Evolutionary conservation across 2,797 vertebrate genomes (phyloP).

Genomic region (Hippocampus kuda): DNA sequence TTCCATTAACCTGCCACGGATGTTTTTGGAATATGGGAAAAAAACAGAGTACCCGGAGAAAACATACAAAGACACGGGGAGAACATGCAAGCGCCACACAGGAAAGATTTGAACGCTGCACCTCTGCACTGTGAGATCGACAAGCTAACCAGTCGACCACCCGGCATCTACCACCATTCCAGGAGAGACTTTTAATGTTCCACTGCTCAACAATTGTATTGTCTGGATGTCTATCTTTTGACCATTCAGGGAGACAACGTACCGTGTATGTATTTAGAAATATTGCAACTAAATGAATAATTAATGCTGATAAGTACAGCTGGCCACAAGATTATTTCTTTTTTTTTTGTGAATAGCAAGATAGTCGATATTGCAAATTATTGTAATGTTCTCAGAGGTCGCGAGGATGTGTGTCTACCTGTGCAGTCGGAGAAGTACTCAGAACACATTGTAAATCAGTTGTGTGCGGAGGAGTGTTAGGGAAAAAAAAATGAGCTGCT

Average conservation of each 20-base stretch:
- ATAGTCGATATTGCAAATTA: background rate
- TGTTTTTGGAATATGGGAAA: too few species aligned
- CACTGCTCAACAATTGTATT: background rate
- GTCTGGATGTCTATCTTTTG: background rate
- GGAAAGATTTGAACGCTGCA: too few species aligned
- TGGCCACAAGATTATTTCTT: background rate
- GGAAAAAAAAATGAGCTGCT: conserved; percentile 14
- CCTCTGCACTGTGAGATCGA: too few species aligned
- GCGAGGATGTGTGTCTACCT: background rate
- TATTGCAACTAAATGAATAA: too few species aligned
- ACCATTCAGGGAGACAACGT: background rate
- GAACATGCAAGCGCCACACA: too few species aligned
- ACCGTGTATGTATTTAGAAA: too few species aligned
- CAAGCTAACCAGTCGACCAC: too few species aligned
- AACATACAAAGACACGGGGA: too few species aligned
- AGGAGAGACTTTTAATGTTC: background rate
- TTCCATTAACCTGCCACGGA: too few species aligned
- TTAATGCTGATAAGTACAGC: background rate
- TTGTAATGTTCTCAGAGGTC: background rate
- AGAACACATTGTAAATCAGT: conserved; percentile 2
- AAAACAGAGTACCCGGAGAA: too few species aligned
- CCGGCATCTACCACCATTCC: too few species aligned
- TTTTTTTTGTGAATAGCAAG: background rate
- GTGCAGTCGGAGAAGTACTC: background rate
- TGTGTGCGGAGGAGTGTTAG: background rate